phyloP scores from a whole-genome alignment of 2,888 invertebrate genomes.

The Acrobasis suavella region DNA sequence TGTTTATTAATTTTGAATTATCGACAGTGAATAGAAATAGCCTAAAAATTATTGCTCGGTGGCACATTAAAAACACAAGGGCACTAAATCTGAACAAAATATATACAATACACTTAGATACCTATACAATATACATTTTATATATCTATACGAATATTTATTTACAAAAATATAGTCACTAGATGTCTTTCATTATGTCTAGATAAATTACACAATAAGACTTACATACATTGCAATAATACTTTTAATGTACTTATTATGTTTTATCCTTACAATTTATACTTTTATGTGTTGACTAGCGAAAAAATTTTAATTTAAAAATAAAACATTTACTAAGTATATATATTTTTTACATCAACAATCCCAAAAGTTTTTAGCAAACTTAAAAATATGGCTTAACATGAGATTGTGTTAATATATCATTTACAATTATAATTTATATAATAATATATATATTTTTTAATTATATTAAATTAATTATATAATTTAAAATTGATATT shows the following conservation, averaged over 20 bases:
- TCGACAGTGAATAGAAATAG: neutral
- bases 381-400: neutral
- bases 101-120: neutral
- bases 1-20: neutral
- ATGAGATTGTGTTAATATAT: too few relatives aligned
- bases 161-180: conserved; percentile 57
- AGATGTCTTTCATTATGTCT: conserved; percentile 53
- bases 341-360: neutral
- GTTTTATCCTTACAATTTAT: neutral
- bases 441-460: too few relatives aligned
- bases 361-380: neutral
- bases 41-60: conserved; percentile 21
- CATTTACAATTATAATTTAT: too few relatives aligned
- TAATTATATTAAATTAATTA: too few relatives aligned
- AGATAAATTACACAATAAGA: conserved; percentile 35
- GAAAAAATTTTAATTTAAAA: neutral
- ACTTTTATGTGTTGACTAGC: neutral
- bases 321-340: neutral
- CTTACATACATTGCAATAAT: conserved; percentile 9
- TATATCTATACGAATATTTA: conserved; percentile 26
- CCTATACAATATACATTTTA: conserved; percentile 17
- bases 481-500: too few relatives aligned
- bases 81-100: conserved; percentile 13
- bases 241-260: neutral
- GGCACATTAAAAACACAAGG: conserved; percentile 27